A percentile compares a stretch with the other conserved stretches of the same genome.
Evolutionary conservation across 2,113 vertebrate genomes (phyloP).

Genomic region (Todiramphus chloris): DNA sequence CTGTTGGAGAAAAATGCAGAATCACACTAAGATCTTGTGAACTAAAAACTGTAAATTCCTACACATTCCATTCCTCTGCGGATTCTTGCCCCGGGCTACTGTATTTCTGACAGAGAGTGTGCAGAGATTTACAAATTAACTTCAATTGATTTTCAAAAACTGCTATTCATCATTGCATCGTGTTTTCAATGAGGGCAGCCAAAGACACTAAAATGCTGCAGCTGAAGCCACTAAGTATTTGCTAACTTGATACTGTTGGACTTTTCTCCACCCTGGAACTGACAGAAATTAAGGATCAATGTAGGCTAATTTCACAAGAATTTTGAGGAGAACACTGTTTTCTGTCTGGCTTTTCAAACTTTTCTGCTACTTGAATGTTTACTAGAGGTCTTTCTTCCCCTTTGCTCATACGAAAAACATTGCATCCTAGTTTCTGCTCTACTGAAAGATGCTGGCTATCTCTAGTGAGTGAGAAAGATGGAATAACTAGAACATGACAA

Average conservation of each 20-base stretch:
- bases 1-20: background rate
- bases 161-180: background rate
- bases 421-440: background rate
- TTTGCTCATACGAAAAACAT: background rate
- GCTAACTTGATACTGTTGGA: slow-evolving; percentile 30
- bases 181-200: background rate
- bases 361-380: background rate
- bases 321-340: background rate
- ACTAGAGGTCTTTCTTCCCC: background rate
- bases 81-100: background rate
- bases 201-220: slow-evolving; percentile 9
- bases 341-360: background rate
- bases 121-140: slow-evolving; percentile 19
- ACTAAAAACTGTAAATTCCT: slow-evolving; percentile 15
- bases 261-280: too few relatives aligned
- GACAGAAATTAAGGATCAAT: background rate
- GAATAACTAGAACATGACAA: background rate
- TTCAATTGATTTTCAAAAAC: background rate
- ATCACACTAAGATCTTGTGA: background rate
- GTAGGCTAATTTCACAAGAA: background rate
- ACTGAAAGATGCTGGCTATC: background rate
- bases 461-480: background rate
- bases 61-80: background rate
- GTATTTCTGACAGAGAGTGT: background rate
- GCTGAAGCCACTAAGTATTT: slow-evolving; percentile 32